Base-by-base conservation (phyloP, 2,797 vertebrate genomes). In the Argentina silus region DNA sequence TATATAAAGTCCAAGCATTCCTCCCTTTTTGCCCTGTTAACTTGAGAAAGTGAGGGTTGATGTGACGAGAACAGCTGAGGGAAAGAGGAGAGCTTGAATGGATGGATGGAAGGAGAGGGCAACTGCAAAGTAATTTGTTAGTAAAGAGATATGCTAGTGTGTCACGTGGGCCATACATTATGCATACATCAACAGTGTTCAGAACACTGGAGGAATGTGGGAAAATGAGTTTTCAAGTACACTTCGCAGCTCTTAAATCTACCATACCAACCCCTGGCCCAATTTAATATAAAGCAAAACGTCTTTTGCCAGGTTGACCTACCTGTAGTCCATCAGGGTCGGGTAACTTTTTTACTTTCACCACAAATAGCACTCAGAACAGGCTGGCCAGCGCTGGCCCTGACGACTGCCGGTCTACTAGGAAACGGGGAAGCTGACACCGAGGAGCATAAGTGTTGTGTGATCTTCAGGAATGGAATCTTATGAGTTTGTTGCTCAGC, bases 11-110 rank as follows among this genome's bases (percentile, higher is more conserved):
- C 27, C 27, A 36, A 36, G 27, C 27, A 36, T 36, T 45, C 63
- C 56, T 15, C n/a, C 74, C 7, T 11, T 60, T 53, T 42, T 12
- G 62, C 56, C 12, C 17, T 17, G 3, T 55, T 67, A 14, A 23
- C 45, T 43, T 45, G 70, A 70, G 27, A 64, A 73, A 85, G n/a
- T 2, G 72, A 71, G 69, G 10, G 70, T 76, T 59, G 65, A 72
- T 70, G 74, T 42, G 70, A 75, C 73, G 67, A 76, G 62, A 76
- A 84, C 80, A 86, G 84, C 83, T 82, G 81, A 81, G 53, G 69
- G 74, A 74, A 86, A 77, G 57, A 9, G 68, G 78, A 81, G 85
- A 79, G 53, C 27, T 21, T 62, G 12, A 74, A 66, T 59, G 63
- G 44, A 69, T 74, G 1, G 57, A 79, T 67, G 51, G 7, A 7